Conservation (phyloP, 2,888 invertebrate species). For the Limnephilus lunatus region DNA sequence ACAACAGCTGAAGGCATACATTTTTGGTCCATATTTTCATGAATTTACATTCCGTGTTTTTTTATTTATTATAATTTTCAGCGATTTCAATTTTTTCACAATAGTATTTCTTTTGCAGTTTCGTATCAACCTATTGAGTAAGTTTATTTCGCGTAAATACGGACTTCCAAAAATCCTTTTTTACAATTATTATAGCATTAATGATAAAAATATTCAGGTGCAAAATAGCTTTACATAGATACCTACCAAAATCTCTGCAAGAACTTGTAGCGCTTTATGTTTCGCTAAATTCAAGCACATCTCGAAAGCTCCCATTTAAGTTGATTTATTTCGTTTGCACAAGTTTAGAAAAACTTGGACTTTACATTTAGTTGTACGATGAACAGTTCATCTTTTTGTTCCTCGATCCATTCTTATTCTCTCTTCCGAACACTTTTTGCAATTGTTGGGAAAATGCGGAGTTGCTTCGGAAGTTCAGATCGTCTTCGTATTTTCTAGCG, state of each 20-base stretch:
- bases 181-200: neutral
- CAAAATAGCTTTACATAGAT: neutral
- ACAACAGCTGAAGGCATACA: no score
- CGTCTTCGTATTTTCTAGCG: neutral
- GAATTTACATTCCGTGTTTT: no score
- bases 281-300: neutral
- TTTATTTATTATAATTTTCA: no score
- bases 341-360: neutral
- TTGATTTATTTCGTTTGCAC: neutral
- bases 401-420: neutral
- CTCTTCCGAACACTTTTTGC: neutral
- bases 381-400: neutral
- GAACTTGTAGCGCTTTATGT: neutral
- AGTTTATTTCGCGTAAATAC: no score
- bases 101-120: no score
- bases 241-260: neutral
- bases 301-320: neutral
- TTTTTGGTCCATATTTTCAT: no score
- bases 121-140: no score
- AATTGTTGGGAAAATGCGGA: neutral
- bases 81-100: no score
- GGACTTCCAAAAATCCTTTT: no score
- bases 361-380: neutral
- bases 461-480: neutral
- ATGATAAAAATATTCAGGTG: neutral